Base-by-base conservation (phyloP, 2,797 vertebrate species). In the Sebastes iracundus region DNA sequence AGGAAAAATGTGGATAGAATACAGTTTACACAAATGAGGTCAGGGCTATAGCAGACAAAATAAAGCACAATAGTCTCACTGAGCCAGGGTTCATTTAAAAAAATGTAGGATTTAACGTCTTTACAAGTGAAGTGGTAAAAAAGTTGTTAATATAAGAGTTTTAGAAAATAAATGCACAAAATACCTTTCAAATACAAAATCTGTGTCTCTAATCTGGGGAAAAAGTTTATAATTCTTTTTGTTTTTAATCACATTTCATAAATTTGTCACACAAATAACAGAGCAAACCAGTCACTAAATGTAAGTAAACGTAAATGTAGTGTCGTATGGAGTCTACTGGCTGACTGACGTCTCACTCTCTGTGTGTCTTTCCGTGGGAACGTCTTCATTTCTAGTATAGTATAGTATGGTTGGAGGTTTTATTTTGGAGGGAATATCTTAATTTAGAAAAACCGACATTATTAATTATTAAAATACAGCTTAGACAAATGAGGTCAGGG, bases 281-380 rank as follows among this genome's bases (percentile, higher is more conserved):
- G 0, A 78, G 18, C 6, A 42, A 42, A 71, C 6, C 8, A 14
- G 18, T 28, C 28, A 27, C 9, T 20, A 4, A 62, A 53, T 22
- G n/a, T 16, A 4, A 33, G 5, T 13, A 4, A 8, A 14, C 9
- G 28, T 30, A 3, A 42, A 25, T 62, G 33, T 12, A 30, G 1
- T 2, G 72, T 27, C 6, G 58, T 7, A 4, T n/a, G 27, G 61
- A 38, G 65, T 59, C 13, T 7, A 2, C 16, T 27, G 33, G 10
- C 62, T 53, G 33, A 12, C 68, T 83, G 87, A 88, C 33, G 79
- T 84, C 79, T 87, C 78, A 72, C 80, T 94, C 80, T 94, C 80
- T 60, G 32, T 60, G 42, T 60, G 38, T 72, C 25, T 80, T 68
- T 42, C 38, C 0, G 38, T 42, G 38, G 2, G 13, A 42, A 42